Evolutionary conservation across 2,113 vertebrate species (phyloP).

Genomic region (Pampusana beccarii): DNA sequence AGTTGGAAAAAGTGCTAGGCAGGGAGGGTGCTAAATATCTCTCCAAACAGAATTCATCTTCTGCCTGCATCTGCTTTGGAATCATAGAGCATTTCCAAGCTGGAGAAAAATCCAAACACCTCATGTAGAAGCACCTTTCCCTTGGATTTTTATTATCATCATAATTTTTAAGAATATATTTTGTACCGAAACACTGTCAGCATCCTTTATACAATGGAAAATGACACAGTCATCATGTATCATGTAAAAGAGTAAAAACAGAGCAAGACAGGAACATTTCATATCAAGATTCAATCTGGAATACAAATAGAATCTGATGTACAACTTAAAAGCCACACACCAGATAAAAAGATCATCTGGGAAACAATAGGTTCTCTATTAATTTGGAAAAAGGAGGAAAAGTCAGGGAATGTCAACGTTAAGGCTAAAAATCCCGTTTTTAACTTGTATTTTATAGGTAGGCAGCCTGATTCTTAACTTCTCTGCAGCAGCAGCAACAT

Average conservation of each 20-base stretch:
- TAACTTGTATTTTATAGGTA: neutral
- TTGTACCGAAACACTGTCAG: conserved; percentile 80
- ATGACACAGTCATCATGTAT: conserved; percentile 69
- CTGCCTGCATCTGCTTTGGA: neutral
- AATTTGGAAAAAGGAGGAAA: conserved; percentile 1
- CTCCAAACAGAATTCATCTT: neutral
- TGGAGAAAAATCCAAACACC: conserved; percentile 66
- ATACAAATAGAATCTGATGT: conserved; percentile 71
- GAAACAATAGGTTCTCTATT: conserved; percentile 14
- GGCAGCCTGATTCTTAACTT: neutral
- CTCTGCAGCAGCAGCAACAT: neutral
- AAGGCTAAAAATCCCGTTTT: conserved; percentile 34
- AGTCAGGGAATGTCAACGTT: neutral
- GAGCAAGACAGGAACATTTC: conserved; percentile 71
- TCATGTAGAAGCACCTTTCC: conserved; percentile 65
- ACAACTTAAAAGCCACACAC: conserved; percentile 69
- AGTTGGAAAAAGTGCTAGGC: neutral
- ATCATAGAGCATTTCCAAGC: conserved; percentile 14
- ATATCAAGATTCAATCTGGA: conserved; percentile 58
- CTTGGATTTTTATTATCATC: conserved; percentile 69
- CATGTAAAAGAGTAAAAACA: conserved; percentile 71
- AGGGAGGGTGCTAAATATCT: neutral
- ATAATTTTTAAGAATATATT: conserved; percentile 70
- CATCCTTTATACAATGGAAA: conserved; percentile 74
- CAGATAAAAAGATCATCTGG: conserved; percentile 21